These are phyloP conservation scores for Drosophila takahashii DNA, from an alignment of 1,140 invertebrate genomes.

Conservation along the genomic window DNA sequence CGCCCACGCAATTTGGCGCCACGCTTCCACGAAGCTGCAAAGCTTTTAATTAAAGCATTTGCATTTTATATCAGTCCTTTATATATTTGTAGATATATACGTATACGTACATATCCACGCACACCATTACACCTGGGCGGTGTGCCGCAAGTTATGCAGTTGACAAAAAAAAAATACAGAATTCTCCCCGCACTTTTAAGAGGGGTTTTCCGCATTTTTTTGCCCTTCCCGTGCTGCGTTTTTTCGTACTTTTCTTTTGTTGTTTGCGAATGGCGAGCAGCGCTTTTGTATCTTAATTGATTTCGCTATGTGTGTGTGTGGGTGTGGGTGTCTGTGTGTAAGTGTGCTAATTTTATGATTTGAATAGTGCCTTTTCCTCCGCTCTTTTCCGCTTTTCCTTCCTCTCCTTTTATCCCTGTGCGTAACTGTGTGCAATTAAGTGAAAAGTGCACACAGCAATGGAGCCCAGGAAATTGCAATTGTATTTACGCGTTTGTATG, in stretches of 20 bases:
- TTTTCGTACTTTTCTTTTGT: slow-evolving; percentile 39
- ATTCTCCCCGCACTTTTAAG: slow-evolving; percentile 26
- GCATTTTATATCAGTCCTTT: slow-evolving; percentile 69
- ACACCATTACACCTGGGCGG: slow-evolving; percentile 52
- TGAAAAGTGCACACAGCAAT: slow-evolving; percentile 73
- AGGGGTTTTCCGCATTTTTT: slow-evolving; percentile 9
- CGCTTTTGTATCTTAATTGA: slow-evolving; percentile 78
- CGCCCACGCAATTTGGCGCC: slow-evolving; percentile 34
- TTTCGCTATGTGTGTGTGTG: slow-evolving; percentile 40
- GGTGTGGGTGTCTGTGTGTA: slow-evolving; percentile 29
- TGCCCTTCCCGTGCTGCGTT: background rate
- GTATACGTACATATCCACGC: slow-evolving; percentile 7
- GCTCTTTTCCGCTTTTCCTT: slow-evolving; percentile 7
- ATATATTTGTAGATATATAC: slow-evolving; percentile 9
- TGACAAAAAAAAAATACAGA: slow-evolving; percentile 42
- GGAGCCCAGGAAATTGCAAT: slow-evolving; percentile 65
- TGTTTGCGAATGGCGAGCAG: slow-evolving; percentile 45
- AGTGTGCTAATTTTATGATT: slow-evolving; percentile 77
- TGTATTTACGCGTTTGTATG: slow-evolving; percentile 47
- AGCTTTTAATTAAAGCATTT: slow-evolving; percentile 82
- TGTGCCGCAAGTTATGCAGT: slow-evolving; percentile 78
- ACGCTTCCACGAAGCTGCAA: slow-evolving; percentile 67
- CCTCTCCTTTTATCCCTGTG: slow-evolving; percentile 16
- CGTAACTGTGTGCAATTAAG: slow-evolving; percentile 70
- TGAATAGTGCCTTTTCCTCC: slow-evolving; percentile 45